Percentiles rank a stretch among this genome's conserved stretches.
Evolutionary conservation across 2,888 invertebrate genomes (phyloP).

Genomic region (Galerucella calmariensis): DNA sequence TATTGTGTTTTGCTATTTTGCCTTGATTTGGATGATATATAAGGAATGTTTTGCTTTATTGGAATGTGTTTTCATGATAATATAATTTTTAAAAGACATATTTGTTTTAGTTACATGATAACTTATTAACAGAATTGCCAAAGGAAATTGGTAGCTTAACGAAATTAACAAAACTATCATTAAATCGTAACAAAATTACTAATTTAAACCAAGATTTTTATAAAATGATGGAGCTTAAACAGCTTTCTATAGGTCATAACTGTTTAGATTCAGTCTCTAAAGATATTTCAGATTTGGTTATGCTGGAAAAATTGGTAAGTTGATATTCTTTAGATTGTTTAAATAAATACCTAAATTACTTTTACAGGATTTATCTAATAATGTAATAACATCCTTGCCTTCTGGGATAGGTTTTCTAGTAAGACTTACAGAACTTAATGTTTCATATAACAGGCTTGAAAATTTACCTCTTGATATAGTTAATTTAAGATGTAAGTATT

Average conservation of each 20-base stretch:
- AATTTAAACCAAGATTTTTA: conserved; percentile 75
- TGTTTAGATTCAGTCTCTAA: conserved; percentile 74
- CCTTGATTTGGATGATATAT: neutral
- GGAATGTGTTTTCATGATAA: neutral
- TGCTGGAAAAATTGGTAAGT: conserved; percentile 79
- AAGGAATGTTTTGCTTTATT: neutral
- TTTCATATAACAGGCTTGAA: conserved; percentile 79
- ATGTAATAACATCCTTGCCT: conserved; percentile 78
- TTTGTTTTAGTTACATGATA: conserved; percentile 80
- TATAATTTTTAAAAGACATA: conserved; percentile 6
- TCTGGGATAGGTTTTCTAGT: conserved; percentile 86
- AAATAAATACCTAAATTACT: conserved; percentile 1
- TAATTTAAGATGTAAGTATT: conserved; percentile 77
- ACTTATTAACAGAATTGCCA: conserved; percentile 79
- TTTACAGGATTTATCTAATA: conserved; percentile 81
- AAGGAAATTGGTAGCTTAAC: conserved; percentile 77
- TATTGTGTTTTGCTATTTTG: neutral
- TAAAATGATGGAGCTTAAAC: conserved; percentile 75
- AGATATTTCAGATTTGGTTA: conserved; percentile 81
- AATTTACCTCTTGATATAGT: conserved; percentile 85
- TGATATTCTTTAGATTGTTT: neutral
- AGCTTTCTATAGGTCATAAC: conserved; percentile 82
- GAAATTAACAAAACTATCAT: conserved; percentile 74
- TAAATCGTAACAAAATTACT: conserved; percentile 76
- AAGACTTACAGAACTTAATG: conserved; percentile 77